These are phyloP conservation scores for Oplegnathus fasciatus DNA, from an alignment of 2,113 vertebrate genomes.

Conservation along the genomic window DNA sequence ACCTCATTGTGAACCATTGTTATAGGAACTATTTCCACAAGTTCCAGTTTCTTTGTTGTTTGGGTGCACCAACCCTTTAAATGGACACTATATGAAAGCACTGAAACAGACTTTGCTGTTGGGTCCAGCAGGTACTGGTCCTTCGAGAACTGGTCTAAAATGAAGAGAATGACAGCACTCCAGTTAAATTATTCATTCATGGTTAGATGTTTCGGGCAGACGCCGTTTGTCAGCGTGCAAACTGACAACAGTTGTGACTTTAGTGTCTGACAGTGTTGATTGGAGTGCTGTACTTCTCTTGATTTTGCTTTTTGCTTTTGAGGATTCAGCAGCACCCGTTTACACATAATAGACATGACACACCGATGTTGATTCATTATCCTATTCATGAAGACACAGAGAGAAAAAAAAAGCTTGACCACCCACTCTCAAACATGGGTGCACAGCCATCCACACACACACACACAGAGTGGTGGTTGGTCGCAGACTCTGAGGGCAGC, in stretches of 20 bases:
- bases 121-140: neutral
- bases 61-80: neutral
- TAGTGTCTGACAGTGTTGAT: neutral
- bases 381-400: neutral
- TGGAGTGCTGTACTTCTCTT: neutral
- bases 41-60: neutral
- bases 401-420: neutral
- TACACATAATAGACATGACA: no score
- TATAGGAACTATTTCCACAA: neutral
- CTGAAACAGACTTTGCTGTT: neutral
- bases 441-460: neutral
- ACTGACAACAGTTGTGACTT: neutral
- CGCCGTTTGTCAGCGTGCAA: neutral
- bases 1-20: neutral
- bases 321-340: neutral
- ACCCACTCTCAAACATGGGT: neutral
- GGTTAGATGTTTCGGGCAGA: neutral
- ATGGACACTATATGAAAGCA: neutral
- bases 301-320: neutral
- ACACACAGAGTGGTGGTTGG: neutral
- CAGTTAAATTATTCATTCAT: neutral
- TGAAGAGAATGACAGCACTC: neutral
- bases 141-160: neutral
- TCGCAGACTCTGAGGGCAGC: neutral
- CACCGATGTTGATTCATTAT: slow-evolving; percentile 6